Percentiles rank a stretch among this genome's conserved stretches.
phyloP scores from a whole-genome alignment of 2,797 vertebrate genomes.

The Coendou prehensilis region DNA sequence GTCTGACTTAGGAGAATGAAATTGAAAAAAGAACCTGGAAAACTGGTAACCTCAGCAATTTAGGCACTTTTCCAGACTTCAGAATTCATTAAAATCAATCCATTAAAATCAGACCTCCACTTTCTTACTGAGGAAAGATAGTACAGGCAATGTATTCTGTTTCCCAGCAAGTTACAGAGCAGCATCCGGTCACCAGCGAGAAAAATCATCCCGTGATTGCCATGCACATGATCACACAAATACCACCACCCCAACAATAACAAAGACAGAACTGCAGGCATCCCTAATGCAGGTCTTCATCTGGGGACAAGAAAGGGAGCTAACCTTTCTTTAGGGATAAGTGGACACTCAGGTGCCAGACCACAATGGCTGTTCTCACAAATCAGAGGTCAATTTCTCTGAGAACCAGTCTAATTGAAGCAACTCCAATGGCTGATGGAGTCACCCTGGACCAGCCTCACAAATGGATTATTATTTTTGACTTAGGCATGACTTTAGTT shows the following conservation, averaged over 20 bases:
- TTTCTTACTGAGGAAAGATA: conserved; percentile 64
- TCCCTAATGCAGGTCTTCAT: neutral
- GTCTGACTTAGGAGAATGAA: conserved; percentile 82
- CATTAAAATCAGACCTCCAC: conserved; percentile 75
- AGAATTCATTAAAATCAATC: conserved; percentile 82
- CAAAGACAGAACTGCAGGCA: conserved; percentile 28
- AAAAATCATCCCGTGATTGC: conserved; percentile 49
- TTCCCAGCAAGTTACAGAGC: conserved; percentile 73
- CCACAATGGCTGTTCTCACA: neutral
- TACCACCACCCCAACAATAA: neutral
- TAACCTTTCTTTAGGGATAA: conserved; percentile 38
- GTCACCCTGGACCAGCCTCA: conserved; percentile 45
- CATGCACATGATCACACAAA: neutral
- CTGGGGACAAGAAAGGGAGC: neutral
- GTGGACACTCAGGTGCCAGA: neutral
- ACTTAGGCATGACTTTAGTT: conserved; percentile 40
- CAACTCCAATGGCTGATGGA: neutral
- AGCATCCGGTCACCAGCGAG: conserved; percentile 62
- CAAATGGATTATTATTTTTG: conserved; percentile 68
- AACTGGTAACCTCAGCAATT: conserved; percentile 86
- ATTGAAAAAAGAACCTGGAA: conserved; percentile 78
- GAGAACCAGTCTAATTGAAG: conserved; percentile 20
- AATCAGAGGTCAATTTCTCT: conserved; percentile 32
- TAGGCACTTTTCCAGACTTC: conserved; percentile 80
- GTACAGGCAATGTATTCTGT: conserved; percentile 62